Conservation (phyloP, 2,113 vertebrate genomes). For the Stigmatopora nigra region DNA sequence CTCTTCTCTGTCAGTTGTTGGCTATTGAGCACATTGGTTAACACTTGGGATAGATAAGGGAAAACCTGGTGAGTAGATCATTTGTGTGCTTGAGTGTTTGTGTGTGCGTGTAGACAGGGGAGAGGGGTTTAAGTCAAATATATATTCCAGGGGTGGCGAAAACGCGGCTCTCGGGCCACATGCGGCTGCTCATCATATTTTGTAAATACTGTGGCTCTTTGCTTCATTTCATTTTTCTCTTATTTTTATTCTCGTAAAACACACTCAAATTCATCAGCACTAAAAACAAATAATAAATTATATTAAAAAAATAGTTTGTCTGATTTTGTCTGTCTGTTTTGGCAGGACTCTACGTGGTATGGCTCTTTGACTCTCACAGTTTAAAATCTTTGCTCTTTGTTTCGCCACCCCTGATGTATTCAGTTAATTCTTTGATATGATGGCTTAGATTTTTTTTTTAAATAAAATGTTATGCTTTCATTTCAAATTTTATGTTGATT, state of each 20-base stretch:
- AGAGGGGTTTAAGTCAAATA: background rate
- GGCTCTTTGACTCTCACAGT: too few relatives aligned
- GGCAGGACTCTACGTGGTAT: too few relatives aligned
- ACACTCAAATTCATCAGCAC: too few relatives aligned
- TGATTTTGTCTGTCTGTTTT: too few relatives aligned
- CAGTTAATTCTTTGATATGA: background rate
- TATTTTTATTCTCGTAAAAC: too few relatives aligned
- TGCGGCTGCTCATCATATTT: too few relatives aligned
- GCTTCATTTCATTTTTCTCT: too few relatives aligned
- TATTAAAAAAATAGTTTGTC: too few relatives aligned
- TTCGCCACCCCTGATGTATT: background rate
- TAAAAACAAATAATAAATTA: too few relatives aligned
- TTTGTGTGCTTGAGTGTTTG: slow-evolving; percentile 7
- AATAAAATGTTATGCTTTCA: background rate
- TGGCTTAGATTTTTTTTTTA: background rate
- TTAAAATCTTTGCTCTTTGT: too few relatives aligned
- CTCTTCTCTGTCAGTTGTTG: slow-evolving; percentile 32
- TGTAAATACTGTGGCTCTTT: too few relatives aligned
- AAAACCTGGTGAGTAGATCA: slow-evolving; percentile 40
- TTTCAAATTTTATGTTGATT: background rate
- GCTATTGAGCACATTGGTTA: slow-evolving; percentile 22
- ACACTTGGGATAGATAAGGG: slow-evolving; percentile 13
- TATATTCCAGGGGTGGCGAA: background rate
- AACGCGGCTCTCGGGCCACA: too few relatives aligned
- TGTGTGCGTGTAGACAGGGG: slow-evolving; percentile 6